Conservation (phyloP, 92 coral and sea anemone species). For the Pocillopora meandrina region DNA sequence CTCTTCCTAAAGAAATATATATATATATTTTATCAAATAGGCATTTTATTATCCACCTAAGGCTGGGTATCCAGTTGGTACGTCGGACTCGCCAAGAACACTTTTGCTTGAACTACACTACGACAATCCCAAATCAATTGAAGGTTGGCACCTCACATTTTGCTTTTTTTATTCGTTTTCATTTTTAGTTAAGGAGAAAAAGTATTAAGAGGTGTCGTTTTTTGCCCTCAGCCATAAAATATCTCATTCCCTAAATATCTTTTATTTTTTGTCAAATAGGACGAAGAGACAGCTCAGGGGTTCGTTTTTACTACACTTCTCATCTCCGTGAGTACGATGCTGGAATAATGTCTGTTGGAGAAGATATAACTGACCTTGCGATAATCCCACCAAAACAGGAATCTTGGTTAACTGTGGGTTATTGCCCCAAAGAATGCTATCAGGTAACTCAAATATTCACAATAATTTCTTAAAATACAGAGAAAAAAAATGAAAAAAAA, state of each 20-base stretch:
- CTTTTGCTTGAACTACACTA: constrained; percentile 48
- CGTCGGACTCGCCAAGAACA: constrained; percentile 8
- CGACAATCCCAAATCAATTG: constrained; percentile 33
- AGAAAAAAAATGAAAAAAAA: too few relatives aligned
- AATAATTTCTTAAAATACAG: too few relatives aligned
- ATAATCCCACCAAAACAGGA: constrained; percentile 74
- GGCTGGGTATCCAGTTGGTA: constrained; percentile 40
- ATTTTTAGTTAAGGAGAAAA: too few relatives aligned
- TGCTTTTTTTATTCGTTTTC: background rate
- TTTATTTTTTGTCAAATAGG: background rate
- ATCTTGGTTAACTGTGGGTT: constrained; percentile 52
- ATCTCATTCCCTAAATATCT: background rate
- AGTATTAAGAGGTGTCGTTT: too few relatives aligned
- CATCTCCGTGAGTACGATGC: constrained; percentile 60
- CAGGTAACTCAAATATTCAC: constrained; percentile 9
- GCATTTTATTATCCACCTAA: constrained; percentile 46
- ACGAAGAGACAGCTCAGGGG: constrained; percentile 61
- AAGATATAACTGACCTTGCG: constrained; percentile 17
- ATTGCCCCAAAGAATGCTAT: constrained; percentile 58
- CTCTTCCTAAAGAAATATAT: background rate
- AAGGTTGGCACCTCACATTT: background rate
- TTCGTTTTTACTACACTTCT: constrained; percentile 58
- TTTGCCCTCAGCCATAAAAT: background rate
- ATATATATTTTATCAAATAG: background rate
- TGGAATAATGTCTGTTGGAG: constrained; percentile 39